phyloP scores from a whole-genome alignment of 2,888 invertebrate genomes.

The Achlya flavicornis region DNA sequence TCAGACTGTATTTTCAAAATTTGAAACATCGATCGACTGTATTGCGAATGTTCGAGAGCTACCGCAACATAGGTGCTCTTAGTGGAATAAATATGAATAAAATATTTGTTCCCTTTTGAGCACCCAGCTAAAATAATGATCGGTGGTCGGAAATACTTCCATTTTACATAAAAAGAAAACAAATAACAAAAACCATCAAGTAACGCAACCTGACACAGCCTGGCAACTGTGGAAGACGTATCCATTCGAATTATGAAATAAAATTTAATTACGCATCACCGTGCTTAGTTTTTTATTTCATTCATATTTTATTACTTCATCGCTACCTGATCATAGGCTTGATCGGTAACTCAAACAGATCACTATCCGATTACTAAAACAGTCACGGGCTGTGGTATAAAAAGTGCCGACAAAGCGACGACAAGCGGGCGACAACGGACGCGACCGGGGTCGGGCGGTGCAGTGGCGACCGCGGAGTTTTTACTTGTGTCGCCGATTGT shows the following conservation, averaged over 20 bases:
- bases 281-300: constrained; percentile 30
- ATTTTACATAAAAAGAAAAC: background rate
- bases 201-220: constrained; percentile 15
- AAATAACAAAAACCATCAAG: constrained; percentile 20
- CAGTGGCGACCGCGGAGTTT: constrained; percentile 59
- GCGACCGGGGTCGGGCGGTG: constrained; percentile 33
- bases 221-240: constrained; percentile 24
- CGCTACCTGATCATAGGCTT: constrained; percentile 70
- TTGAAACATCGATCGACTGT: too few species aligned
- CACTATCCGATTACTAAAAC: constrained; percentile 79
- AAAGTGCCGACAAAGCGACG: constrained; percentile 79
- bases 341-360: constrained; percentile 62
- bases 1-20: too few species aligned
- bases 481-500: constrained; percentile 42
- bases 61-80: too few species aligned
- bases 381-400: constrained; percentile 70
- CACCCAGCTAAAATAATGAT: too few species aligned
- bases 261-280: constrained; percentile 29
- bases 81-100: too few species aligned
- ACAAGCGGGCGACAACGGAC: constrained; percentile 55
- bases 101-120: too few species aligned
- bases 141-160: too few species aligned
- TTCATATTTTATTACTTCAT: constrained; percentile 67
- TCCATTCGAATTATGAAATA: constrained; percentile 44
- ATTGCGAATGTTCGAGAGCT: too few species aligned